Evolutionary conservation across 2,113 vertebrate genomes (phyloP).

Genomic region (Malurus cyaneus): DNA sequence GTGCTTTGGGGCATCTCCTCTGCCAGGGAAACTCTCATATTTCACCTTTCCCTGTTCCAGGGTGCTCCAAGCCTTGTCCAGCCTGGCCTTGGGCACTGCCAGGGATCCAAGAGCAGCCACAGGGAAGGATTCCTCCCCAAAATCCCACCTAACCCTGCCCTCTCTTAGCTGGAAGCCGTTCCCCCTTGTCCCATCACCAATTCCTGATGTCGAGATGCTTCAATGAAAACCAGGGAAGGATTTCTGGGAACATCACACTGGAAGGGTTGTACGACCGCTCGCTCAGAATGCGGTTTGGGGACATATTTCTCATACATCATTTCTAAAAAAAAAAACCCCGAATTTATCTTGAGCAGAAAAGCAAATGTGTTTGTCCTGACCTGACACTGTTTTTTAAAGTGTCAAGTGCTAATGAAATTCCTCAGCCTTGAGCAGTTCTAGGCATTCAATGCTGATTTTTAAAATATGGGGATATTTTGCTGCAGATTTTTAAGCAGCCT

Average conservation of each 20-base stretch:
- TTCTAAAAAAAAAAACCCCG: background rate
- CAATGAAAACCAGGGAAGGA: fast-evolving
- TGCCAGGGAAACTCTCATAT: background rate
- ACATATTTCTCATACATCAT: background rate
- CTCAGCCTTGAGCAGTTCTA: constrained; percentile 47
- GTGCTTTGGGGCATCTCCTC: background rate
- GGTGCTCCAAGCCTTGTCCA: fast-evolving
- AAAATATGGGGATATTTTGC: constrained; percentile 4
- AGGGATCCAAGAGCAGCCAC: background rate
- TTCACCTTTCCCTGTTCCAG: background rate
- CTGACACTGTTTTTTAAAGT: constrained; percentile 50
- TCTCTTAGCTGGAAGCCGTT: background rate
- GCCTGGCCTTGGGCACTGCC: background rate
- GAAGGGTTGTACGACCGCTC: fast-evolving
- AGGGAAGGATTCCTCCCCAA: background rate
- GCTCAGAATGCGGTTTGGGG: background rate
- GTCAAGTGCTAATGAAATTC: constrained; percentile 67
- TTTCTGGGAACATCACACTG: background rate
- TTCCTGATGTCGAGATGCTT: background rate
- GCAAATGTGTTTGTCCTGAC: constrained; percentile 44
- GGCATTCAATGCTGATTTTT: background rate
- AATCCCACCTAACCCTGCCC: background rate
- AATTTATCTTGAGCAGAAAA: background rate
- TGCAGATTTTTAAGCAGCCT: constrained; percentile 23
- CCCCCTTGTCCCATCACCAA: fast-evolving